phyloP scores from a whole-genome alignment of 2,797 vertebrate species.

The Hybognathus amarus region DNA sequence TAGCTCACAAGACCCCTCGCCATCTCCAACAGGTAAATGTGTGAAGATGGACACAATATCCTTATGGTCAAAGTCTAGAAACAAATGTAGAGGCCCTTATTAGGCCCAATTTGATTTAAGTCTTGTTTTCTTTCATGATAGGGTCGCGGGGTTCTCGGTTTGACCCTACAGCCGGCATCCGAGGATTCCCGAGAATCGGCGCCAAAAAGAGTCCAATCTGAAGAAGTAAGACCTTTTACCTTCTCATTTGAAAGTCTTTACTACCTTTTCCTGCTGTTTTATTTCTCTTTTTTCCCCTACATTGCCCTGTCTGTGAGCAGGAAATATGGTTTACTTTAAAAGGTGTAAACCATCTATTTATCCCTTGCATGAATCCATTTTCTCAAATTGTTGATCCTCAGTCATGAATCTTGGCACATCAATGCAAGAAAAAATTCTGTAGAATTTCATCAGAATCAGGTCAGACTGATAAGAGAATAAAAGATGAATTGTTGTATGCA shows the following conservation, averaged over 20 bases:
- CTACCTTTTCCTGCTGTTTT: background rate
- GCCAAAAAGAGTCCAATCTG: constrained; percentile 81
- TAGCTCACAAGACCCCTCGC: constrained; percentile 78
- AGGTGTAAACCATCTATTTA: constrained; percentile 31
- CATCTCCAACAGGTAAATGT: constrained; percentile 77
- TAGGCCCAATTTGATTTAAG: background rate
- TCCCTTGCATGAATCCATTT: background rate
- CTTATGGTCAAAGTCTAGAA: background rate
- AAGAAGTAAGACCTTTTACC: constrained; percentile 78
- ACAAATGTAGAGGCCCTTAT: background rate
- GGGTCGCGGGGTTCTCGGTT: constrained; percentile 80
- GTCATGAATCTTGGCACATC: background rate
- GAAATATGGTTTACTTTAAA: constrained; percentile 49
- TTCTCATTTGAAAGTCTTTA: background rate
- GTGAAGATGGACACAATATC: background rate
- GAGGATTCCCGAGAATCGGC: constrained; percentile 83
- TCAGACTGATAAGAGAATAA: constrained; percentile 2
- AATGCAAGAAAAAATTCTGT: background rate
- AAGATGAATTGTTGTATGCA: background rate
- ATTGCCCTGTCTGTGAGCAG: constrained; percentile 40
- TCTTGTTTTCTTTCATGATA: constrained; percentile 52
- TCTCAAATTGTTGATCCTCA: background rate
- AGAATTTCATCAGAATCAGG: background rate
- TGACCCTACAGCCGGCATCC: constrained; percentile 90
- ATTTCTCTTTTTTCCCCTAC: constrained; percentile 16